Base-by-base conservation (phyloP, 2,113 vertebrate species). In the Zootoca vivipara region DNA sequence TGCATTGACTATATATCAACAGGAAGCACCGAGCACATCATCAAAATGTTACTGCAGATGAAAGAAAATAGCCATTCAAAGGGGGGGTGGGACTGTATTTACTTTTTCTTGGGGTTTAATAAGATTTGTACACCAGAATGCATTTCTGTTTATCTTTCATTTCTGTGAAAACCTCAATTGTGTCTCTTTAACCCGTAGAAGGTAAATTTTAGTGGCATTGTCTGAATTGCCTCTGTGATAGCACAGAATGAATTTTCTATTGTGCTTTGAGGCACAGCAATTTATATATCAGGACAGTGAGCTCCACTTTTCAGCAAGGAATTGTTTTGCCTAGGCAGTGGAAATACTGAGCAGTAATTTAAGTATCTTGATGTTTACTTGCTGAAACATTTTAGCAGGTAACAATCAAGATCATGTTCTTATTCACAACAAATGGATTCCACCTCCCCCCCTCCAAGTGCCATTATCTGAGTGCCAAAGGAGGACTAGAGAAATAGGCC, bases 31-130 rank as follows among this genome's bases (percentile, higher is more conserved):
- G 56, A 82, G 70, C 83, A 73, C 13, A 88, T 85, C 82, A 93
- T 85, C 89, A 92, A 87, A 95, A 94, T 67, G 91, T 42, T 93
- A 82, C 89, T 92, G 89, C 81, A 90, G 80, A 86, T 40, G 65
- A 58, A 91, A 93, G 87, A 93, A 95, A 89, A 90, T 78, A 92
- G 46, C 79, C 85, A 81, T 82, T 87, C 67, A 91, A 91, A 28
- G 40, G n/a, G 91, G n/a, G 40, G 33, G 91, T n/a, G 92, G 77
- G 13, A 18, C 40, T 52, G 78, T 93, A 94, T 84, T 95, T 78
- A 69, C 78, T 78, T 91, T 94, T 89, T 85, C 85, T 92, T 90
- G 85, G 90, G 91, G 93, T 89, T 89, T 90, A 87, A 82, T 89
- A 91, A 92, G 86, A 58, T 90, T 88, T 93, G 62, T 26, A 0